Conservation (phyloP, 2,113 vertebrate species). For the Amblyopsis rosae region DNA sequence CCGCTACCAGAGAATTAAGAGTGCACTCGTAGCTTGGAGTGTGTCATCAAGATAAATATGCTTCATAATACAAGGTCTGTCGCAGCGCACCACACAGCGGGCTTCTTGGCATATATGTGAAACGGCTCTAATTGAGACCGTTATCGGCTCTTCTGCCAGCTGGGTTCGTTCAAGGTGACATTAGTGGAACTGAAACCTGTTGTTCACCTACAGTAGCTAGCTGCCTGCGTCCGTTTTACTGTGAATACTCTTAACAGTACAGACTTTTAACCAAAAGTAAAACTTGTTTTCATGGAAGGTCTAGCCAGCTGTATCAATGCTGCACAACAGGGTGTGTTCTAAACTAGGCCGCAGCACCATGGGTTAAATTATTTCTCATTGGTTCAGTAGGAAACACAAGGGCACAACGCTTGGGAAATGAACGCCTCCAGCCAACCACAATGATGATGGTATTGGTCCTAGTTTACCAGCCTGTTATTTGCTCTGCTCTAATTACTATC, state of each 20-base stretch:
- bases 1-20: conserved; percentile 38
- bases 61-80: conserved; percentile 39
- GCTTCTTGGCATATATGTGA: conserved; percentile 32
- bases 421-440: neutral
- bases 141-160: conserved; percentile 25
- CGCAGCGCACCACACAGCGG: conserved; percentile 23
- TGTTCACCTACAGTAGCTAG: neutral
- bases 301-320: neutral
- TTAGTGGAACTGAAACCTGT: conserved; percentile 14
- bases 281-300: neutral
- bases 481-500: neutral
- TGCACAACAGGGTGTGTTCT: conserved; percentile 5
- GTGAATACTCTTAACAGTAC: conserved; percentile 22
- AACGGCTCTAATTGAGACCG: conserved; percentile 15
- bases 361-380: conserved; percentile 5
- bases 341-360: neutral
- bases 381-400: conserved; percentile 15
- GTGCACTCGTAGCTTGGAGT: conserved; percentile 43
- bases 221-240: conserved; percentile 32
- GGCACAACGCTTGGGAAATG: neutral
- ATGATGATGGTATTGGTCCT: neutral
- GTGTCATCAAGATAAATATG: conserved; percentile 46
- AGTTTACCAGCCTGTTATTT: neutral
- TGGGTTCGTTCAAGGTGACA: conserved; percentile 23
- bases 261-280: neutral